Base-by-base conservation (phyloP, 2,888 invertebrate genomes). In the Atherix ibis region DNA sequence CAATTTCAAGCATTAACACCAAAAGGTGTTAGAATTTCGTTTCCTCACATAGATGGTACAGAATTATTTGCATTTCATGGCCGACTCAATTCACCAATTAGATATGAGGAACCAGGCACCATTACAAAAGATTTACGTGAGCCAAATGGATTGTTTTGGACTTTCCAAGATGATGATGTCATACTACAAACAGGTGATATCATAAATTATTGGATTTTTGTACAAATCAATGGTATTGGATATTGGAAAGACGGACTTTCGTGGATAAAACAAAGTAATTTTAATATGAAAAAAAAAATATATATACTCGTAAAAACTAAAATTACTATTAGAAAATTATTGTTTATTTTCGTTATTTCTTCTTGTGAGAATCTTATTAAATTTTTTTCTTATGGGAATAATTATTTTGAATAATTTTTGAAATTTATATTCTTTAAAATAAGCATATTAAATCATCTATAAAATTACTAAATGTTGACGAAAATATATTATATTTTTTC, bases 41-140 rank as follows among this genome's bases (percentile, higher is more conserved):
- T 66, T 25, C 56, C 59, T 46, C 59, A 65, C 62, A 49, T 18
- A 9, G 27, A 26, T 1, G 43, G 43, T 2, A 32, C 73, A 38
- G 60, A 67, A 26, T 55, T 77, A 13, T 73, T 77, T 43, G 76
- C 77, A 1, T 76, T 73, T 49, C 77, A 78, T 47, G 73, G 71
- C 2, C 76, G 76, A 42, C 56, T 77, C 5, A 78, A 78, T 47
- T 35, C 35, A 16, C 44, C 46, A 0, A 67, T 73, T 31, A 47
- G 36, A 0, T 39, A 46, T 8, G 53, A 49, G 3, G 63, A 65
- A 30, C 52, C 59, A 0, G 74, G 73, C 0, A 47, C 55, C 2
- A 59, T 71, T 16, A 47, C 53, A 1, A 64, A 63, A 1, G 69
- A 71, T 40, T 52, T 66, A 0, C 47, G 46, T 2, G 34, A 39